Base-by-base conservation (phyloP, 2,888 invertebrate genomes). In the Cryptocephalus primarius region DNA sequence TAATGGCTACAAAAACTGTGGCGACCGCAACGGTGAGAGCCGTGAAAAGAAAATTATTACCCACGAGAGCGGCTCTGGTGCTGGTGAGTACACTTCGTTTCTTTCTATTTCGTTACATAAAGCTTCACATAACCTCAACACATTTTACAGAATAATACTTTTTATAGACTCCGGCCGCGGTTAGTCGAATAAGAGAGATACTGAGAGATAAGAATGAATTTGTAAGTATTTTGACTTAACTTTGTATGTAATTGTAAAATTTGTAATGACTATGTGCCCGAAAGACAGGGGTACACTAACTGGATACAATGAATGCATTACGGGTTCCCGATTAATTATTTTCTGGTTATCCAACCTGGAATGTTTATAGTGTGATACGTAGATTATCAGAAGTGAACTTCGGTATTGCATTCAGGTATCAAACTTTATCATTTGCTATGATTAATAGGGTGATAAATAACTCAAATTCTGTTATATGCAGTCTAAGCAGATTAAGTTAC, bases 1-100 rank as follows among this genome's bases (percentile, higher is more conserved):
- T 42, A 43, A 88, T 88, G 87, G 80, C 87, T 68, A 80, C 85
- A 55, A 83, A 81, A 76, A 77, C 81, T 51, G 80, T 86, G 61
- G 89, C 86, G 49, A 84, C 89, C 65, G 93, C 93, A 32, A 91
- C 92, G 46, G 90, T 94, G 32, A 79, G 89, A 58, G 89, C 92
- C 55, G 83, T 91, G 31, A 86, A 86, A 68, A 83, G 88, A 63
- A 81, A 79, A 69, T 68, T 87, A 51, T 68, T 88, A 51, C 84
- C 93, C n/a, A 82, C 84, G 40, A 76, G 91, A 60, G 88, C 92
- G 55, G 93, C 94, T 3, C 71, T 95, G 45, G 80, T 85, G 52
- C 71, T 95, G 72, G 70, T 69, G 59, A 58, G 53, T 46, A 9
- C 13, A 40, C 40, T 46, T 44, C 33, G 49, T 45, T 42, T 40